These are phyloP conservation scores for Eilema sororculum DNA, from an alignment of 2,888 invertebrate species.

Conservation along the genomic window DNA sequence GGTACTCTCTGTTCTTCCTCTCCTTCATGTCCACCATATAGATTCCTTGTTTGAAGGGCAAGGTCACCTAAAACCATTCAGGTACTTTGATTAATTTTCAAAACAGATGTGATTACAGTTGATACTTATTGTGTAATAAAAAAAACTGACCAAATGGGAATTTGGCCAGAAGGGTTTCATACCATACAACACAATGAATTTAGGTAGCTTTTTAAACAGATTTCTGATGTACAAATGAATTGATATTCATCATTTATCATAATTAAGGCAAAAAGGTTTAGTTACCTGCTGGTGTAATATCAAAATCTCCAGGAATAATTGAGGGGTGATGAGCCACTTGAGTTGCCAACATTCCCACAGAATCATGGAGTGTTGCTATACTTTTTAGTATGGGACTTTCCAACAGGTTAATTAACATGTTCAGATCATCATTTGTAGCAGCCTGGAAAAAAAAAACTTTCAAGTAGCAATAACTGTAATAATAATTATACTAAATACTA, in stretches of 20 bases:
- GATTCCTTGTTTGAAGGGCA: constrained; percentile 78
- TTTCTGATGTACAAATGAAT: too few relatives aligned
- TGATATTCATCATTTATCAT: not conserved
- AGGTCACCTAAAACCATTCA: constrained; percentile 72
- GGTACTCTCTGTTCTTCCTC: constrained; percentile 94
- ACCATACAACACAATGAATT: too few relatives aligned
- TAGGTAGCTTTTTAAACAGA: too few relatives aligned
- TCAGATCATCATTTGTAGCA: constrained; percentile 91
- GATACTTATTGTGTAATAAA: too few relatives aligned
- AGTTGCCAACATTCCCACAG: constrained; percentile 94
- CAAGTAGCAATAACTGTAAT: not conserved
- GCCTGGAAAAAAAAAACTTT: constrained; percentile 63
- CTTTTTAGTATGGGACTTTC: constrained; percentile 97
- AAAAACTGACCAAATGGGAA: too few relatives aligned
- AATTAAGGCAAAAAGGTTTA: not conserved
- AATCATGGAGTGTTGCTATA: constrained; percentile 96
- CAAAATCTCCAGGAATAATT: constrained; percentile 96
- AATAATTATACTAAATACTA: not conserved
- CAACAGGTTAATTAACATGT: constrained; percentile 92
- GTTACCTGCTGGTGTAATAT: constrained; percentile 93
- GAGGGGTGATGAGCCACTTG: constrained; percentile 97
- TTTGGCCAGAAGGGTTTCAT: too few relatives aligned
- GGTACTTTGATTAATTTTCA: not conserved
- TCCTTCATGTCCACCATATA: constrained; percentile 82
- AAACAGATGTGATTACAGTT: not conserved